Conservation (phyloP, 2,113 vertebrate species). For the Himantopus leucocephalus region DNA sequence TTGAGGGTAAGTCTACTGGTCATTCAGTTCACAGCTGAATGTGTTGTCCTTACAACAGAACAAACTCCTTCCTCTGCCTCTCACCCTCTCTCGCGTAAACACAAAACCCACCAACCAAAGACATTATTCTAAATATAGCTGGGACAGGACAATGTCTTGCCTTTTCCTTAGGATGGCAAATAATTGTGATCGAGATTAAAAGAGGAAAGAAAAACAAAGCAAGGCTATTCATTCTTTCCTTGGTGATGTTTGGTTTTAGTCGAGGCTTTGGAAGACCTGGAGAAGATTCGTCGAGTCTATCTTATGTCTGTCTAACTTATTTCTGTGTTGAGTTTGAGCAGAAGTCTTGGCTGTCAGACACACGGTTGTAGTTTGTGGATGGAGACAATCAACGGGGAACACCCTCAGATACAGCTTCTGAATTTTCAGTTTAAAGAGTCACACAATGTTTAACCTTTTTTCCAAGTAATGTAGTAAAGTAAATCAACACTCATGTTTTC, state of each 20-base stretch:
- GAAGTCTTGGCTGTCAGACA: background rate
- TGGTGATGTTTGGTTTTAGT: background rate
- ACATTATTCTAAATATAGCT: background rate
- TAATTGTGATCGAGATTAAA: background rate
- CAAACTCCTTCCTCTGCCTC: background rate
- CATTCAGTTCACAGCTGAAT: background rate
- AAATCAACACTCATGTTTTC: background rate
- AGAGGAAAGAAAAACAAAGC: background rate
- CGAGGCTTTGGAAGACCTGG: background rate
- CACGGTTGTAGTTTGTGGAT: background rate
- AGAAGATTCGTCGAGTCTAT: background rate
- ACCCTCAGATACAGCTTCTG: background rate
- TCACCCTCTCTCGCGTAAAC: background rate
- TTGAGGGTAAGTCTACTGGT: background rate
- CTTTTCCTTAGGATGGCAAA: background rate
- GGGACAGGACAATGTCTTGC: background rate
- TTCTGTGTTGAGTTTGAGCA: background rate
- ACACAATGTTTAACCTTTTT: background rate
- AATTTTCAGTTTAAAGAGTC: background rate
- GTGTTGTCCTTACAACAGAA: background rate
- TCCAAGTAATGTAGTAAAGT: background rate
- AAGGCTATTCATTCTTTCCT: background rate
- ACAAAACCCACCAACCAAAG: background rate
- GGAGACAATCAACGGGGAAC: background rate
- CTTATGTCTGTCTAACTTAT: background rate